A percentile compares a stretch with the other conserved stretches of the same genome.
Evolutionary conservation across 64 coral and sea anemone species (phyloP).

Genomic region (Astreopora myriophthalma): DNA sequence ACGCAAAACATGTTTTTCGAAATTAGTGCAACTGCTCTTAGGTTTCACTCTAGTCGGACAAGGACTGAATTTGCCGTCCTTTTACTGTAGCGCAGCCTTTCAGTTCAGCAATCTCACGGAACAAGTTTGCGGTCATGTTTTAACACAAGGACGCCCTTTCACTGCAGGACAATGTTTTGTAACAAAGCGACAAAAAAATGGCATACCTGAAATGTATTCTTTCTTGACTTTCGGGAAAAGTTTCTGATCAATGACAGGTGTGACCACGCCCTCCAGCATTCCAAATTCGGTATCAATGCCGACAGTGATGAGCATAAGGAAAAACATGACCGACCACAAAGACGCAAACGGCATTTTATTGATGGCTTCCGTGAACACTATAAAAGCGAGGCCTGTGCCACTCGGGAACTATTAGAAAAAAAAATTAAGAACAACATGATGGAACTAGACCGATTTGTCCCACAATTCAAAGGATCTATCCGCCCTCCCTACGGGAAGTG

Average conservation of each 20-base stretch:
- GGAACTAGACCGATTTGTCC: too few relatives aligned
- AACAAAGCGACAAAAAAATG: background rate
- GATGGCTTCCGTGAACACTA: constrained; percentile 94
- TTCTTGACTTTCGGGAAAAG: constrained; percentile 87
- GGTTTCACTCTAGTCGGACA: too few relatives aligned
- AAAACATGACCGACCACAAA: constrained; percentile 98
- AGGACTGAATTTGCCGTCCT: too few relatives aligned
- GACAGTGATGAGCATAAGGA: constrained; percentile 90
- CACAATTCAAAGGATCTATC: too few relatives aligned
- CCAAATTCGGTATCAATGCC: constrained; percentile 98
- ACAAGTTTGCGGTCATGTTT: too few relatives aligned
- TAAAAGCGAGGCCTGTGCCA: constrained; percentile 86
- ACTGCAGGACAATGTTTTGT: too few relatives aligned
- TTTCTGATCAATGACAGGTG: constrained; percentile 91
- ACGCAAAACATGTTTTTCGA: background rate
- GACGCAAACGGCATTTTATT: constrained; percentile 91
- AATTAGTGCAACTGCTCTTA: background rate
- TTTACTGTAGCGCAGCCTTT: too few relatives aligned
- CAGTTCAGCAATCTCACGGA: too few relatives aligned
- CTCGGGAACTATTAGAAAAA: constrained; percentile 55
- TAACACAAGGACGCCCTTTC: too few relatives aligned
- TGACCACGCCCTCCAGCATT: constrained; percentile 98
- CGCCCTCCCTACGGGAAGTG: too few relatives aligned
- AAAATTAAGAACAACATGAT: background rate
- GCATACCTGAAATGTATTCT: constrained; percentile 86